Evolutionary conservation across 2,113 vertebrate species (phyloP).

Genomic region (Sapayoa aenigma): DNA sequence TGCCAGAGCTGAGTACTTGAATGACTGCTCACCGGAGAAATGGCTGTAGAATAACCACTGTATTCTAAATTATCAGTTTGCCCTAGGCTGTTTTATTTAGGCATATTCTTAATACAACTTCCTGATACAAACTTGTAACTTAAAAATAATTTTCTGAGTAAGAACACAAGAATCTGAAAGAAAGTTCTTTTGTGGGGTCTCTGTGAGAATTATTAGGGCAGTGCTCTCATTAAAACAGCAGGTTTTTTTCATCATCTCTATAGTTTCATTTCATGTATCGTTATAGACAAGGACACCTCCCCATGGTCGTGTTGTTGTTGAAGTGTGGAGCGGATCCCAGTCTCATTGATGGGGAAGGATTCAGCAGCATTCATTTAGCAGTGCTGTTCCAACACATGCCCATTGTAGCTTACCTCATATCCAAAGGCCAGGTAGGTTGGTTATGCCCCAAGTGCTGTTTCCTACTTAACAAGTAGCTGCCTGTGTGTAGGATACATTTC

Average conservation of each 20-base stretch:
- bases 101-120: neutral
- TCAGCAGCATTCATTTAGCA: conserved; percentile 88
- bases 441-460: neutral
- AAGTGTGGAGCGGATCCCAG: conserved; percentile 87
- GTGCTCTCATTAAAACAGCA: neutral
- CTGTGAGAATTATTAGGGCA: neutral
- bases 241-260: neutral
- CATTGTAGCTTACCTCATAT: conserved; percentile 91
- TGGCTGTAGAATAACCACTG: neutral
- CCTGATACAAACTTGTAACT: neutral
- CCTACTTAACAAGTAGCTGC: neutral
- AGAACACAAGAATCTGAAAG: neutral
- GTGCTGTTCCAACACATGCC: conserved; percentile 96
- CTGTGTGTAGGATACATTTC: neutral
- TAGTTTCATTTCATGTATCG: neutral
- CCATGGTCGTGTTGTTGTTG: conserved; percentile 89
- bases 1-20: neutral
- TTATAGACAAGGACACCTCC: conserved; percentile 90
- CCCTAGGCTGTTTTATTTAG: neutral
- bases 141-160: neutral
- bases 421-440: conserved; percentile 88
- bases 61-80: neutral
- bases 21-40: neutral
- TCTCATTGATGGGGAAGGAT: conserved; percentile 91
- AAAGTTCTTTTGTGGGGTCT: fast-evolving